Evolutionary conservation across 2,797 vertebrate species (phyloP), one percentile per base, ranked within the genome.

Genomic region (Poeciliopsis gracilis): DNA sequence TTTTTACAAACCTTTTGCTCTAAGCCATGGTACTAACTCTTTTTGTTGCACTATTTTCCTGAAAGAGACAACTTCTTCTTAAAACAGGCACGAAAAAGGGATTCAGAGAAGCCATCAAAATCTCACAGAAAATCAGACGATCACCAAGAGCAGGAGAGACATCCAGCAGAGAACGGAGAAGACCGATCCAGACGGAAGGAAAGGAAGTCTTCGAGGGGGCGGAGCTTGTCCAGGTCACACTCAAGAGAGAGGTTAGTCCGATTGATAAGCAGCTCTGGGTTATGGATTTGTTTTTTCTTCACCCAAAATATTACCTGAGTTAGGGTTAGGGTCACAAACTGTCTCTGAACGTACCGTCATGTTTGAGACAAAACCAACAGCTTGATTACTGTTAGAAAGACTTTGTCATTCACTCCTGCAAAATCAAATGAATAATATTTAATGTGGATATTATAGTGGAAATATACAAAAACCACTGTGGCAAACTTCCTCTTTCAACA

Each of bases 41-140:
- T 94, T 99, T 99, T 99, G 97, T 99, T 98, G 98, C 98, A 98
- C 98, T 99, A 99, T 99, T 99, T 99, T 99, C 97, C 98, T 99
- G 98, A 99, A 99, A 99, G 98, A 99, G 97, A 98, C 97, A 97
- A 98, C 97, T 99, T 99, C 98, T 99, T 99, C 97, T 99, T 99
- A 98, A 99, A 98, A 99, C 98, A 99, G 98, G 98, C 96, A 96
- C 97, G 97, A 96, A 98, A 97, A 97, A 97, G 96, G 83, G 97
- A 98, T 91, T 96, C 95, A 78, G 97, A 98, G 91, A 99, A 98
- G 94, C 93, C 95, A 69, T 96, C 96, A 73, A 99, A 98, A 95
- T 97, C 96, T 84, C 96, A 97, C 91, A 97, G 90, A 90, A 93
- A 97, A 92, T 94, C 93, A 77, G 97, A 98, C 70, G 97, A 98